Conservation (phyloP, 2,113 vertebrate species). For the Mustelus asterias region DNA sequence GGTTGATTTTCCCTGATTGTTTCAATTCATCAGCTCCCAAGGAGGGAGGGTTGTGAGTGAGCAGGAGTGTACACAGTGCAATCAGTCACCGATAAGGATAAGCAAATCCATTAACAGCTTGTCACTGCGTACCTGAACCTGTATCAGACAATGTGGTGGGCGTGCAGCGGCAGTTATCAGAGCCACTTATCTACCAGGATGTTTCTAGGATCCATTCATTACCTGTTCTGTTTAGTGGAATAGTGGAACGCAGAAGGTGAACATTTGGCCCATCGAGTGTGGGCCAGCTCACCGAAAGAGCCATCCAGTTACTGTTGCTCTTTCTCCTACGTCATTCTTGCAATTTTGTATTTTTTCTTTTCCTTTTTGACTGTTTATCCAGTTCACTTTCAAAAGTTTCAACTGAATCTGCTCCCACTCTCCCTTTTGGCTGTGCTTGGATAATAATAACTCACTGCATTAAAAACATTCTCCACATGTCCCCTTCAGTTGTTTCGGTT, state of each 20-base stretch:
- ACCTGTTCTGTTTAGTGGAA: not conserved
- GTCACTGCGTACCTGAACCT: not conserved
- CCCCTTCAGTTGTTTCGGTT: not conserved
- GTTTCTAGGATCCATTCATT: not conserved
- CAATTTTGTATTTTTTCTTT: not conserved
- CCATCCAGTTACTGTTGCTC: no score
- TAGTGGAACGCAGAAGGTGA: not conserved
- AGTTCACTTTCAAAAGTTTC: not conserved
- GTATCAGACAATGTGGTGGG: not conserved
- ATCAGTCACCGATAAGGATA: not conserved
- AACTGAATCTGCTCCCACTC: not conserved
- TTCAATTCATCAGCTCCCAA: not conserved
- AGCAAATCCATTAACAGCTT: conserved; percentile 11
- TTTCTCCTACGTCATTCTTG: not conserved
- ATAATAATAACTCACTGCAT: not conserved
- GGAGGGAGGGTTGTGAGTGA: not conserved
- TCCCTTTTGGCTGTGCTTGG: not conserved
- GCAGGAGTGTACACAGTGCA: not conserved
- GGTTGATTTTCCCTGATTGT: not conserved
- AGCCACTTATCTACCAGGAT: not conserved
- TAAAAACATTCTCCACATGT: not conserved
- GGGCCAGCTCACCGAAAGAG: not conserved
- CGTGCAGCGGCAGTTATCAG: not conserved
- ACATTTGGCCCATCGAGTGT: not conserved
- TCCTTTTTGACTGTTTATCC: not conserved